phyloP scores from a whole-genome alignment of 2,797 vertebrate species.

The Eremophila alpestris region DNA sequence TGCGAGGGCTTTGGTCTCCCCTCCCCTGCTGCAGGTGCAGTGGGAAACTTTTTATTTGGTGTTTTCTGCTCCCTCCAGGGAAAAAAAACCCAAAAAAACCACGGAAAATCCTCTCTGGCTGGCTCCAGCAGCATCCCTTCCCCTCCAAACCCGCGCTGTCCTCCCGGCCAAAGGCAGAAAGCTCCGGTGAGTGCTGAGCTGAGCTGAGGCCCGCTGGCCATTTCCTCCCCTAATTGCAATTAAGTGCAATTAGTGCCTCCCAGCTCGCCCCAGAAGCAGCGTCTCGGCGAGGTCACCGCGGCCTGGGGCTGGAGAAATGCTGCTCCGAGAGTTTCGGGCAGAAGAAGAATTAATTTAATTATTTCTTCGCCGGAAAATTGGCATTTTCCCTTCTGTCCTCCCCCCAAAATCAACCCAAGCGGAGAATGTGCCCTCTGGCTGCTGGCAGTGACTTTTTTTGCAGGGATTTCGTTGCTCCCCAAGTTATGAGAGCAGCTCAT shows the following conservation, averaged over 20 bases:
- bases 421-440: background rate
- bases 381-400: background rate
- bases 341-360: background rate
- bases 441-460: background rate
- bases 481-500: background rate
- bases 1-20: background rate
- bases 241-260: background rate
- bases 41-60: background rate
- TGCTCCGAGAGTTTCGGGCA: background rate
- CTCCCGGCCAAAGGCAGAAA: background rate
- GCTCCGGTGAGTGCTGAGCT: accelerated
- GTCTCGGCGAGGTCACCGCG: background rate
- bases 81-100: too few relatives aligned
- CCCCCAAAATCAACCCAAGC: background rate
- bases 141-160: background rate
- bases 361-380: background rate
- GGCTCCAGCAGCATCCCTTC: accelerated
- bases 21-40: background rate
- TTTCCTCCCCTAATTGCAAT: background rate
- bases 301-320: background rate
- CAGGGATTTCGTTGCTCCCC: background rate
- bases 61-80: background rate
- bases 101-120: background rate
- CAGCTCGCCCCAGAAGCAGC: background rate
- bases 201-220: background rate